phyloP scores from a whole-genome alignment of 2,113 vertebrate species.

The Perca fluviatilis region DNA sequence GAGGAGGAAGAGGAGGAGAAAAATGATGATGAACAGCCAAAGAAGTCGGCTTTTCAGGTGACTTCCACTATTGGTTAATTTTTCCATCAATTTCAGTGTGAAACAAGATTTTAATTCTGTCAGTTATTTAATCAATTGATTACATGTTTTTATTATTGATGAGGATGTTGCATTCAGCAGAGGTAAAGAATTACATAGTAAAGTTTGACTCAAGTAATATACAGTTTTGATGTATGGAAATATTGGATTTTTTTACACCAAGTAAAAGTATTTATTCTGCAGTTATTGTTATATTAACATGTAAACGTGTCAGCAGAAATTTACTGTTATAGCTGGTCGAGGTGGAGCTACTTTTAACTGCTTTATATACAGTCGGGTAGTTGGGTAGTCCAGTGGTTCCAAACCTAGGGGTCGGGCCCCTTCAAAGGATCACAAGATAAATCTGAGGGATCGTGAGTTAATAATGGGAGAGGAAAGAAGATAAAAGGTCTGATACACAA shows the following conservation, averaged over 20 bases:
- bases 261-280: not conserved
- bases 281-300: not conserved
- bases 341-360: not conserved
- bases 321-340: not conserved
- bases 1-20: slow-evolving; percentile 96
- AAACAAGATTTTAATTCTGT: not conserved
- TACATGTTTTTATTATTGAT: not conserved
- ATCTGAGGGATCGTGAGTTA: not conserved
- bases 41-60: slow-evolving; percentile 97
- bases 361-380: no score
- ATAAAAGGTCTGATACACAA: not conserved
- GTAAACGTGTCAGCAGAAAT: not conserved
- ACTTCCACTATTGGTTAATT: not conserved
- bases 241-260: not conserved
- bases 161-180: not conserved
- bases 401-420: no score
- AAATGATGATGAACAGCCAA: slow-evolving; percentile 91
- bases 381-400: not conserved
- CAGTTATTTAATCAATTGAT: not conserved
- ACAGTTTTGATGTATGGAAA: not conserved
- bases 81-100: not conserved
- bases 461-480: not conserved
- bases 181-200: not conserved
- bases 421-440: no score
- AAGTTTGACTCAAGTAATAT: not conserved